A percentile compares a stretch with the other conserved stretches of the same genome.
phyloP scores from a whole-genome alignment of 1,140 invertebrate species.

The Spodoptera frugiperda region DNA sequence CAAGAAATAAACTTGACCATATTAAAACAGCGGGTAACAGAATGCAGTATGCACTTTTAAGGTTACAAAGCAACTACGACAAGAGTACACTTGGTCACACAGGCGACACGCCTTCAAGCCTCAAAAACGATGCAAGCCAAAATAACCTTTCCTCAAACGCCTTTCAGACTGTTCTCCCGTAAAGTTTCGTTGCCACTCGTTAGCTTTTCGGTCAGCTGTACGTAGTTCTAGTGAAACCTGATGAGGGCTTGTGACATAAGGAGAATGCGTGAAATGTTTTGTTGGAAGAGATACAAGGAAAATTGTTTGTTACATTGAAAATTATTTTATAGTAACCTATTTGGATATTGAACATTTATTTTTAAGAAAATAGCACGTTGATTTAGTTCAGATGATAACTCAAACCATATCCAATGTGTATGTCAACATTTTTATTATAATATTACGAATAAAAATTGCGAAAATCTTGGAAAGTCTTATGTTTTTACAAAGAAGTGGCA shows the following conservation, averaged over 20 bases:
- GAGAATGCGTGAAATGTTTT: conserved; percentile 45
- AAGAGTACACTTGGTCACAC: conserved; percentile 38
- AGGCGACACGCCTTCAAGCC: conserved; percentile 43
- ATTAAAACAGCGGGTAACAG: conserved; percentile 65
- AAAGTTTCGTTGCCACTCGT: conserved; percentile 4
- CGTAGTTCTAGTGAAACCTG: conserved; percentile 59
- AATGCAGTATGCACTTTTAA: conserved; percentile 82
- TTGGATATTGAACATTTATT: too few species aligned
- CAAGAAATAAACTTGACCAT: conserved; percentile 62
- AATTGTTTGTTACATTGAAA: neutral
- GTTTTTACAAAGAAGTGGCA: conserved; percentile 14
- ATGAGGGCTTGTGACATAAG: conserved; percentile 50
- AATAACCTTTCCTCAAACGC: conserved; percentile 11
- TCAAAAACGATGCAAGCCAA: conserved; percentile 11
- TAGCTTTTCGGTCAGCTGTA: conserved; percentile 46
- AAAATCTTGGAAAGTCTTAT: neutral
- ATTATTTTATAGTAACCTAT: too few species aligned
- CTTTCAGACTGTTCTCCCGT: neutral
- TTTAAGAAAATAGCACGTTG: neutral
- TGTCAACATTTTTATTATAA: neutral
- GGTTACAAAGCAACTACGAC: conserved; percentile 66
- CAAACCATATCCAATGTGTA: neutral
- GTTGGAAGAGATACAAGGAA: conserved; percentile 7
- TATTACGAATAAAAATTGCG: conserved; percentile 1
- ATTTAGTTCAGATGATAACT: neutral